Base-by-base conservation (phyloP, 1,140 invertebrate genomes). In the Pachypsylla venusta region DNA sequence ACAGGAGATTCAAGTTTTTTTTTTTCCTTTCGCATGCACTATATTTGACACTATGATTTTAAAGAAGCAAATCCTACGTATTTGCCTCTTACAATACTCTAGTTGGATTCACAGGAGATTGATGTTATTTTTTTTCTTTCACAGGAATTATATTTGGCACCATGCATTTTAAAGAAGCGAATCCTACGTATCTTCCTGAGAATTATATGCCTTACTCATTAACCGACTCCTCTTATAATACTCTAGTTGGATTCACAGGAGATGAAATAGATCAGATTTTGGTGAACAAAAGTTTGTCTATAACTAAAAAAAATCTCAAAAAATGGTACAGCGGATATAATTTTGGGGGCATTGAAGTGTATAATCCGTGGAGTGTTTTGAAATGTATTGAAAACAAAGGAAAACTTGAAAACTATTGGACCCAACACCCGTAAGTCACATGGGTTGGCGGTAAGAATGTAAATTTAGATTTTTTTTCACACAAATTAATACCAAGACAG, bases 291-390 rank as follows among this genome's bases (percentile, higher is more conserved):
- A 48, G 42, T 48, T 5, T 48, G 22, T 22, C 42, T 4, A 22
- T 48, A 22, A 48, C 7, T 22, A 48, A 48, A 22, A n/a, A 22
- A n/a, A 22, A 48, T 22, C 42, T 48, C 7, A 48, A 48, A 22
- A 48, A 48, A 19, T 48, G 42, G 42, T 48, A 48, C 42, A 48
- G 42, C n/a, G 42, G 42, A 3, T 48, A 48, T 22, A 48, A 48
- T 3, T 7, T 48, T n/a, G 42, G 42, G n/a, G 42, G 42, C 4
- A 48, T 7, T 7, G 42, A 48, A 22, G 7, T 48, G 42, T 48
- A 48, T 22, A 48, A 48, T 19, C 42, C 42, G n/a, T 48, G 42
- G 42, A 19, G 4, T 48, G 42, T 48, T 4, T 22, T 48, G n/a
- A 48, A 48, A 7, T 48, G 42, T 19, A 48, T 48, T 19, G n/a